These are phyloP conservation scores for Listronotus bonariensis DNA, from an alignment of 1,140 invertebrate genomes.

Conservation along the genomic window DNA sequence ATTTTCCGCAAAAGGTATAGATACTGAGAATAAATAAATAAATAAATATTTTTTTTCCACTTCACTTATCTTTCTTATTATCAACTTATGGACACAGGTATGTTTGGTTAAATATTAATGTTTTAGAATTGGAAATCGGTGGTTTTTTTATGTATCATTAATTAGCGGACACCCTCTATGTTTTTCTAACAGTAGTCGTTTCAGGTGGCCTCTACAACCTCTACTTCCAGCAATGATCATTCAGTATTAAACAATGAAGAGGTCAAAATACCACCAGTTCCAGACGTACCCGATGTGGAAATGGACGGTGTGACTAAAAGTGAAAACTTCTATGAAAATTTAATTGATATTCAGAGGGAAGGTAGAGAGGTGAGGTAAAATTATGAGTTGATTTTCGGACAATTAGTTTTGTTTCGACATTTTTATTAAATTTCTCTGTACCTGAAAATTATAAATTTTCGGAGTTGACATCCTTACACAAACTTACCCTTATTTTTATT, in stretches of 20 bases:
- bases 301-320: constrained; percentile 16
- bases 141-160: no score
- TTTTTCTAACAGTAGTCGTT: neutral
- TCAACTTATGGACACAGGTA: no score
- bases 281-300: constrained; percentile 19
- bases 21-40: no score
- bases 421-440: neutral
- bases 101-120: no score
- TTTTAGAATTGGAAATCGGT: no score
- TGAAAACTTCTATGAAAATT: constrained; percentile 40
- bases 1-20: no score
- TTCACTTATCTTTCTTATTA: no score
- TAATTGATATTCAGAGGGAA: constrained; percentile 35
- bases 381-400: neutral
- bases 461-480: no score
- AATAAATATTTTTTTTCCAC: no score
- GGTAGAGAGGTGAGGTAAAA: constrained; percentile 8
- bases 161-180: no score
- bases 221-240: constrained; percentile 10
- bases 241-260: constrained; percentile 35
- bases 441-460: no score
- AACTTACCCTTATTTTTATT: no score
- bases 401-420: neutral
- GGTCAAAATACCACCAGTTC: constrained; percentile 13
- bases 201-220: constrained; percentile 5